Evolutionary conservation across 2,113 vertebrate species (phyloP).

Genomic region (Embiotoca jacksoni): DNA sequence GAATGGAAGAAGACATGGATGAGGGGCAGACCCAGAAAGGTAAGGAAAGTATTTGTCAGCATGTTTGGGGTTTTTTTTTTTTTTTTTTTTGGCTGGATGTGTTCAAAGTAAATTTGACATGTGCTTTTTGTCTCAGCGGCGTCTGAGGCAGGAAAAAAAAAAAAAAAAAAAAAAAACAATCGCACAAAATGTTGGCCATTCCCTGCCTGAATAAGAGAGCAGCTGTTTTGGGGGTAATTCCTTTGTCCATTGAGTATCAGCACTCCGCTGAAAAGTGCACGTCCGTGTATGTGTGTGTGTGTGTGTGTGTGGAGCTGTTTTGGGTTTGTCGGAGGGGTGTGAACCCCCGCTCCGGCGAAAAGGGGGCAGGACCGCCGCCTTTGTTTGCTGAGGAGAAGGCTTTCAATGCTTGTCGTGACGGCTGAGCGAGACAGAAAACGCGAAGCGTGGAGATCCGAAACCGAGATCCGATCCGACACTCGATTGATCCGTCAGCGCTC

Average conservation of each 20-base stretch:
- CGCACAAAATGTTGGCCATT: slow-evolving; percentile 49
- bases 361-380: slow-evolving; percentile 74
- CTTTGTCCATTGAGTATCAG: slow-evolving; percentile 75
- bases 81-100: no score
- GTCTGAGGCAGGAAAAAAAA: background rate
- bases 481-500: slow-evolving; percentile 46
- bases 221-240: slow-evolving; percentile 71
- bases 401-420: slow-evolving; percentile 82
- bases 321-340: slow-evolving; percentile 71
- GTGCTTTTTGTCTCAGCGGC: slow-evolving; percentile 38
- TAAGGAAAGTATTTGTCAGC: slow-evolving; percentile 74
- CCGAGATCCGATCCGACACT: background rate
- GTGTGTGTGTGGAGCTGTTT: slow-evolving; percentile 22
- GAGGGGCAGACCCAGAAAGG: slow-evolving; percentile 99
- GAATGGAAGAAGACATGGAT: slow-evolving; percentile 99
- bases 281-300: slow-evolving; percentile 43
- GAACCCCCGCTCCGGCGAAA: slow-evolving; percentile 48
- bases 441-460: slow-evolving; percentile 26
- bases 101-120: slow-evolving; percentile 21
- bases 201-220: slow-evolving; percentile 50
- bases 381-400: slow-evolving; percentile 88
- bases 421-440: slow-evolving; percentile 45
- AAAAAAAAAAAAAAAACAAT: background rate
- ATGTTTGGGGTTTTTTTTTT: slow-evolving; percentile 15
- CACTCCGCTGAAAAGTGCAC: slow-evolving; percentile 53